Evolutionary conservation across 2,888 invertebrate genomes (phyloP).

Genomic region (Callinectes sapidus): DNA sequence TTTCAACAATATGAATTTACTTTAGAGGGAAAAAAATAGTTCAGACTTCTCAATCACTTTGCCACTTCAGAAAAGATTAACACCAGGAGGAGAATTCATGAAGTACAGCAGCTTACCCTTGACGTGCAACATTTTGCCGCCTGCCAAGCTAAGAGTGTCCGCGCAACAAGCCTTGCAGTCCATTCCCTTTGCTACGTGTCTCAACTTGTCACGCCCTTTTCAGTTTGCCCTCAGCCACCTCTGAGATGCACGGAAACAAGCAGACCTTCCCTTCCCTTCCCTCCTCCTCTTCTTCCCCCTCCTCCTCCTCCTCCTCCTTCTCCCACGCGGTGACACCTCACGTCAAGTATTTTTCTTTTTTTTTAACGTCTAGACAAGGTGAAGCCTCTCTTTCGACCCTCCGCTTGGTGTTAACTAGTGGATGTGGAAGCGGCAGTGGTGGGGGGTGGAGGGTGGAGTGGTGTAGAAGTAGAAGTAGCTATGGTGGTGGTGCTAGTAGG

Average conservation of each 20-base stretch:
- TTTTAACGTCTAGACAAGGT: not conserved
- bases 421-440: not conserved
- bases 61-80: too few species aligned
- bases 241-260: conserved; percentile 1
- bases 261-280: not conserved
- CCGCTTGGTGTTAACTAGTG: not conserved
- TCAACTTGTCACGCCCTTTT: not conserved
- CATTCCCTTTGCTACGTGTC: not conserved
- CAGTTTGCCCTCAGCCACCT: not conserved
- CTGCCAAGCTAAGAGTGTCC: not conserved
- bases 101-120: too few species aligned
- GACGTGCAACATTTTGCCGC: too few species aligned
- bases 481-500: not conserved
- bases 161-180: not conserved
- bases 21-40: too few species aligned
- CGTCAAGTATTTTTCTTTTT: not conserved
- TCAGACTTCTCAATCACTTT: too few species aligned
- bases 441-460: not conserved
- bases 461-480: not conserved
- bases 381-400: not conserved
- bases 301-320: not conserved
- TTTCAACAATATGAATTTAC: not conserved
- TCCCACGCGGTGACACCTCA: not conserved
- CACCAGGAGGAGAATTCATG: too few species aligned
- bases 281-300: not conserved